Base-by-base conservation (phyloP, 1,140 invertebrate species). In the Leptestheria dahalacensis region DNA sequence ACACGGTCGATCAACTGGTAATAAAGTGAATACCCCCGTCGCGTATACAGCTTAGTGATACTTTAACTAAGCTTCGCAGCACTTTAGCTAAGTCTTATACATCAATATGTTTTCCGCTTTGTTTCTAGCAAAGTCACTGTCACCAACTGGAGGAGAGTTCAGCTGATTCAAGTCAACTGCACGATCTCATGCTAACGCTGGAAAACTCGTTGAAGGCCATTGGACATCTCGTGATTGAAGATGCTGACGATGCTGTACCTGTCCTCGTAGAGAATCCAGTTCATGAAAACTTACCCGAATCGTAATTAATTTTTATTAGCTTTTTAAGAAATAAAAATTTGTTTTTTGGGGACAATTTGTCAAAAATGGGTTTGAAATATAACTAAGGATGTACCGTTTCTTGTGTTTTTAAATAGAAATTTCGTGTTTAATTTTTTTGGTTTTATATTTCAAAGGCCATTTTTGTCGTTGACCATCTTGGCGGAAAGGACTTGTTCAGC, bases 51-150 rank as follows among this genome's bases (percentile, higher is more conserved):
- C n/a, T n/a, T n/a, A n/a, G n/a, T n/a, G n/a, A n/a, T n/a, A n/a
- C n/a, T n/a, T n/a, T n/a, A n/a, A n/a, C n/a, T n/a, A n/a, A n/a
- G n/a, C n/a, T n/a, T n/a, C n/a, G n/a, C n/a, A n/a, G n/a, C n/a
- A n/a, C n/a, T n/a, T n/a, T n/a, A n/a, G n/a, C n/a, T n/a, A n/a
- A n/a, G n/a, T n/a, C n/a, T n/a, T n/a, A 52, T 52, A 25, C 23
- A 52, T 26, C 46, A 47, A n/a, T 24, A 24, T 52, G 15, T 52
- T 26, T 52, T 20, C 20, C n/a, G 24, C 50, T 26, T 26, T 10
- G 25, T 52, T 20, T n/a, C 28, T 29, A 55, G 53, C 53, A 55
- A 55, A 55, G 53, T 28, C 53, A 55, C n/a, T 55, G 53, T 18
- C 53, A 55, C 33, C 23, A 55, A 3, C 26, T 55, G 33, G 53